Base-by-base conservation (phyloP, 64 coral and sea anemone species). In the Orbicella faveolata region DNA sequence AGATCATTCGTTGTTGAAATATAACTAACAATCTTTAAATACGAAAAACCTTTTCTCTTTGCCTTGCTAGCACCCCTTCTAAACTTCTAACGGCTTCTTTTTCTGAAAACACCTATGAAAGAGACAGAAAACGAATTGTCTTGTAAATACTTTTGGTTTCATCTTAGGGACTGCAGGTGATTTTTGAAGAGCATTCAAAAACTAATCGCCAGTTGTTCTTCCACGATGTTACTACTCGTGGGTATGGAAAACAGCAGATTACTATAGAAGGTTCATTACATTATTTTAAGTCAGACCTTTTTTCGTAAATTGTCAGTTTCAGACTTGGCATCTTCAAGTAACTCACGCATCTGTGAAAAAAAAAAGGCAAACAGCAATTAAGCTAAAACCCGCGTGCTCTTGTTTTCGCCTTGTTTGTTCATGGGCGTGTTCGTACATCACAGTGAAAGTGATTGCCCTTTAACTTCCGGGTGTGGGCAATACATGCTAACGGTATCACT, bases 31-130 rank as follows among this genome's bases (percentile, higher is more conserved):
- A 66, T 17, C 23, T 66, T 66, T 76, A 76, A 76, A 59, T 59
- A 59, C 21, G 20, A 51, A 61, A 67, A 57, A 98, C 95, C 89
- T 89, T 94, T 87, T 92, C 86, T 94, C 97, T 93, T 90, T 90
- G 87, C 72, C 90, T 93, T 16, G 97, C 87, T 21, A 99, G 39
- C 1, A 99, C 88, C 52, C 52, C 92, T 79, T 99, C 97, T 18
- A 99, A 79, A 74, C 59, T 94, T 90, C 94, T 65, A 34, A 96
- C 59, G 63, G 89, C 89, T 87, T 95, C 94, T 80, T 95, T 99
- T 51, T 96, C 97, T 23, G 87, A 83, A 81, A 95, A 99, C 15
- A 99, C 88, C 97, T 99, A n/a, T 1, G 51, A 6, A 39, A 30
- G 69, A 34, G 53, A 48, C 21, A 67, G 34, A 9, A 73, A 37